Evolutionary conservation across 1,140 invertebrate genomes (phyloP).

Genomic region (Drosophila pseudoobscura): DNA sequence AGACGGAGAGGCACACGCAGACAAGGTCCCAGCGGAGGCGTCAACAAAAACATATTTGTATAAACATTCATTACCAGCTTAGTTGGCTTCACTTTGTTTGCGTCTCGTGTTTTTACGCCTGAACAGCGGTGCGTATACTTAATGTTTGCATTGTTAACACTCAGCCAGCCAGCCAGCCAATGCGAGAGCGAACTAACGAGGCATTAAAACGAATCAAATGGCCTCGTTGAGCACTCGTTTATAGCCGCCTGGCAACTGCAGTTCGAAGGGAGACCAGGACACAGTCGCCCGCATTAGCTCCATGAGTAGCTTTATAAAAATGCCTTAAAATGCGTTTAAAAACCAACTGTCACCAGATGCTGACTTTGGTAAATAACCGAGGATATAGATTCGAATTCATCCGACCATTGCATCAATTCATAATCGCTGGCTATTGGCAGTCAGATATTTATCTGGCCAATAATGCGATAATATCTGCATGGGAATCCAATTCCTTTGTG

Average conservation of each 20-base stretch:
- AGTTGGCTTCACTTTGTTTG: constrained; percentile 39
- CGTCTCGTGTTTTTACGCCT: constrained; percentile 21
- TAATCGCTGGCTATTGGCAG: constrained; percentile 17
- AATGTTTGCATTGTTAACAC: constrained; percentile 45
- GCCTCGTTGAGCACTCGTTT: constrained; percentile 49
- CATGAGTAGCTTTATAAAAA: constrained; percentile 7
- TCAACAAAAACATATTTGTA: constrained; percentile 37
- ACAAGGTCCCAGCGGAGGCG: constrained; percentile 30
- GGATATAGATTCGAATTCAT: constrained; percentile 10
- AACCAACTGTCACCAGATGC: constrained; percentile 31
- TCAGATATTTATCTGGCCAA: constrained; percentile 18
- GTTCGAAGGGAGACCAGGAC: constrained; percentile 5
- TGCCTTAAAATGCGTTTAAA: constrained; percentile 38
- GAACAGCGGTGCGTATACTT: constrained; percentile 56
- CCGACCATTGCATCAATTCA: constrained; percentile 26
- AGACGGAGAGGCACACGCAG: constrained; percentile 13
- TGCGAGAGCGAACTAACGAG: constrained; percentile 15
- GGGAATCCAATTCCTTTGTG: constrained; percentile 27
- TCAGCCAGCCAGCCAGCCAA: neutral
- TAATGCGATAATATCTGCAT: constrained; percentile 54
- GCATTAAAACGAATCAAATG: constrained; percentile 36
- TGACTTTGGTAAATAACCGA: constrained; percentile 11
- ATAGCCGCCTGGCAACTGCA: constrained; percentile 13
- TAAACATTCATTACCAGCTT: constrained; percentile 52
- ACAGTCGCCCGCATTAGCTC: neutral